Evolutionary conservation across 92 coral and sea anemone genomes (phyloP).

Genomic region (Palythoa caribaeorum): DNA sequence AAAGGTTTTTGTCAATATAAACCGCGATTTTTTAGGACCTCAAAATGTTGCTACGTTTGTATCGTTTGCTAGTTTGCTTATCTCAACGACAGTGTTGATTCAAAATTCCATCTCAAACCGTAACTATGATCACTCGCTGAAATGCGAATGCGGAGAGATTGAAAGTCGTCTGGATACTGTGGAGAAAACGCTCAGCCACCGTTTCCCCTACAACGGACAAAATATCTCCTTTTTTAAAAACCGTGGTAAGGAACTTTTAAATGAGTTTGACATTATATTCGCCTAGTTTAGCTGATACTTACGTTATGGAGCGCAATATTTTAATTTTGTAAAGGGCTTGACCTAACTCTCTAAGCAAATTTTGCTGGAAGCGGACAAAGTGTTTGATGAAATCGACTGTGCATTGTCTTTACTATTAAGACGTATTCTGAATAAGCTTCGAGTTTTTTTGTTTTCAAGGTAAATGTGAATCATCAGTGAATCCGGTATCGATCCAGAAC

Average conservation of each 20-base stretch:
- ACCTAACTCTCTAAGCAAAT: no score
- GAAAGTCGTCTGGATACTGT: background rate
- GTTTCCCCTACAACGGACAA: background rate
- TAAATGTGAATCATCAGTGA: no score
- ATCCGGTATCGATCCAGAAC: no score
- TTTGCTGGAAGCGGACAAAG: no score
- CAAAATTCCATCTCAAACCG: background rate
- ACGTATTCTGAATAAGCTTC: no score
- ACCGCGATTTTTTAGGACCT: background rate
- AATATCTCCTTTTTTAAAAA: background rate
- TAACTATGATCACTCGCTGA: background rate
- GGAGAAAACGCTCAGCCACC: background rate
- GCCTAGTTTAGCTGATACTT: no score
- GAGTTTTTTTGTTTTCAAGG: no score
- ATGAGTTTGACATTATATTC: no score
- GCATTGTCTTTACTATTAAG: no score
- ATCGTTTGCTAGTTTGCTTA: background rate
- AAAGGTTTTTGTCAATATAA: background rate
- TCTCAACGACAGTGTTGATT: background rate
- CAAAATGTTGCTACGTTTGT: background rate
- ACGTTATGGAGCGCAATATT: no score
- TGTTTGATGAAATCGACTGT: no score
- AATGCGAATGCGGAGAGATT: background rate
- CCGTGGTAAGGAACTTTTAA: background rate
- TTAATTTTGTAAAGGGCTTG: no score